phyloP scores from a whole-genome alignment of 1,140 invertebrate species.

The Micrasema longulum region DNA sequence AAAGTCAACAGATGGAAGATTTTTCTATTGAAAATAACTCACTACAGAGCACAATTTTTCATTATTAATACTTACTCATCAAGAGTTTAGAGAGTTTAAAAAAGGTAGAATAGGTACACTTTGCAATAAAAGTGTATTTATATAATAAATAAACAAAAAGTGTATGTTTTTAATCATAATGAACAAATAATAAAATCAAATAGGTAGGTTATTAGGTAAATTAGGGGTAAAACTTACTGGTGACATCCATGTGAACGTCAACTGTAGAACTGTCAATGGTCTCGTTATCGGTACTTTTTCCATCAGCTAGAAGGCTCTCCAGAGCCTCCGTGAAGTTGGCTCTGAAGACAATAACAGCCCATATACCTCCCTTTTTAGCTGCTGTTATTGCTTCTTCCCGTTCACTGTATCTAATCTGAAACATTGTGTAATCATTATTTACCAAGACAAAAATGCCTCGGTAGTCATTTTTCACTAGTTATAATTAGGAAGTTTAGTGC shows the following conservation, averaged over 20 bases:
- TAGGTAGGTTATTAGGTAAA: too few relatives aligned
- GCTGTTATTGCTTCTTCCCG: conserved; percentile 74
- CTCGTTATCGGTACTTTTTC: conserved; percentile 75
- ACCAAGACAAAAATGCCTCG: too few relatives aligned
- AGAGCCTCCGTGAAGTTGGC: conserved; percentile 86
- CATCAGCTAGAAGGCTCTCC: conserved; percentile 76
- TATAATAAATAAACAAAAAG: too few relatives aligned
- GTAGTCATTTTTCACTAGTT: too few relatives aligned
- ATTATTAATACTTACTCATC: not conserved
- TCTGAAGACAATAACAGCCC: conserved; percentile 86
- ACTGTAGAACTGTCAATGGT: conserved; percentile 81
- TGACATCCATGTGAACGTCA: conserved; percentile 87
- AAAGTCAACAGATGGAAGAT: not conserved
- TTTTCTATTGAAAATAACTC: not conserved
- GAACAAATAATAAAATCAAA: too few relatives aligned
- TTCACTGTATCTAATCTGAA: conserved; percentile 65
- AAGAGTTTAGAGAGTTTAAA: not conserved
- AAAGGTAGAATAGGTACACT: too few relatives aligned
- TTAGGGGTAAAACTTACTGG: conserved; percentile 89
- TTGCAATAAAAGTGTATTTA: too few relatives aligned
- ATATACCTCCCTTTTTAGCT: conserved; percentile 80
- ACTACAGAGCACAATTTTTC: not conserved
- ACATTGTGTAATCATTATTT: too few relatives aligned
- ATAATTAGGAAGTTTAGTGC: too few relatives aligned
- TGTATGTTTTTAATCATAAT: too few relatives aligned